Percentiles rank a stretch among this genome's conserved stretches.
These are phyloP conservation scores for Calliphora vomitoria DNA, from an alignment of 2,888 invertebrate species.

Conservation along the genomic window DNA sequence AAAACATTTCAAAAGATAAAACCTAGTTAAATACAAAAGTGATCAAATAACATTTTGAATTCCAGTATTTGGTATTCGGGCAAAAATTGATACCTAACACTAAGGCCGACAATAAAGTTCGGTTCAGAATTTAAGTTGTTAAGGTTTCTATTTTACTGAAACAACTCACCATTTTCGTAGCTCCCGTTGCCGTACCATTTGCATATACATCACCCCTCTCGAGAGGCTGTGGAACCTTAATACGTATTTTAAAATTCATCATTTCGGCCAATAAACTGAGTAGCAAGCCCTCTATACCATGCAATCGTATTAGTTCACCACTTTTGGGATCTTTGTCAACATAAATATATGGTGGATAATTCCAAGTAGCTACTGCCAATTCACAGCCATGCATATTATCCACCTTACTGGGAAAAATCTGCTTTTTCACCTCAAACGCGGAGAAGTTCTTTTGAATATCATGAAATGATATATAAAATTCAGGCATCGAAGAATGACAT, in stretches of 20 bases:
- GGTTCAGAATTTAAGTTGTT: too few relatives aligned
- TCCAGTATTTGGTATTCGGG: too few relatives aligned
- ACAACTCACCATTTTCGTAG: conserved; percentile 78
- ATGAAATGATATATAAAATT: conserved; percentile 77
- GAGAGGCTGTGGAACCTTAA: conserved; percentile 62
- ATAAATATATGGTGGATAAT: conserved; percentile 78
- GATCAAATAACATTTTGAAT: too few relatives aligned
- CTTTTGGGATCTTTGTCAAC: conserved; percentile 72
- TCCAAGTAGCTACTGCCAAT: conserved; percentile 78
- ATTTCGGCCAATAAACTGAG: conserved; percentile 77
- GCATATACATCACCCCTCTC: conserved; percentile 76
- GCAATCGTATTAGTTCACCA: conserved; percentile 68
- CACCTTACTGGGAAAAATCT: conserved; percentile 79
- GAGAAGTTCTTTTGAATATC: conserved; percentile 65
- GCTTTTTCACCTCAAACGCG: conserved; percentile 48
- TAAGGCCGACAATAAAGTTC: too few relatives aligned
- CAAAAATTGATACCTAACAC: too few relatives aligned
- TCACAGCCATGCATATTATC: conserved; percentile 80
- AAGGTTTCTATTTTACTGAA: too few relatives aligned
- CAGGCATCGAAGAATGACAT: conserved; percentile 78
- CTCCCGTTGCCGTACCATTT: conserved; percentile 81
- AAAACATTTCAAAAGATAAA: too few relatives aligned
- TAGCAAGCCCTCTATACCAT: conserved; percentile 82
- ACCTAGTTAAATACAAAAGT: too few relatives aligned
- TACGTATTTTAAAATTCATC: conserved; percentile 81